Evolutionary conservation across 2,113 vertebrate genomes (phyloP).

Genomic region (Lontra canadensis): DNA sequence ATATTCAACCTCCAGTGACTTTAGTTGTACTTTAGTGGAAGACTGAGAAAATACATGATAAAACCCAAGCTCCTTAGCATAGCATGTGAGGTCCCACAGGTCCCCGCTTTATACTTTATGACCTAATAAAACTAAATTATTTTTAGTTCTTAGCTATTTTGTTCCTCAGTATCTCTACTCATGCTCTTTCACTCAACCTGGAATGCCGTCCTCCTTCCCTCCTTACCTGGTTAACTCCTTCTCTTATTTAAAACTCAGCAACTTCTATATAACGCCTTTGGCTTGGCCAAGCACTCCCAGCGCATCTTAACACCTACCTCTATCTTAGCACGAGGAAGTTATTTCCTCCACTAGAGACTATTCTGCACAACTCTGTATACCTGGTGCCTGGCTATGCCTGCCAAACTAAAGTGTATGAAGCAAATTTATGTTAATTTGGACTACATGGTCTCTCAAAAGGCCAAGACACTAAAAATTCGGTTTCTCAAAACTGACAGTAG

Average conservation of each 20-base stretch:
- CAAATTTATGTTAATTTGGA: background rate
- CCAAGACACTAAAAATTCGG: background rate
- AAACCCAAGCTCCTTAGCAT: background rate
- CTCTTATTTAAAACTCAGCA: background rate
- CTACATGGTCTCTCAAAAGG: background rate
- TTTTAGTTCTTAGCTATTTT: constrained; percentile 24
- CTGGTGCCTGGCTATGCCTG: background rate
- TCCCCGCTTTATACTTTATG: background rate
- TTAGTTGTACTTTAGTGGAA: background rate
- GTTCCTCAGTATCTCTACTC: background rate
- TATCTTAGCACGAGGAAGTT: background rate
- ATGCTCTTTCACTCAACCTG: background rate
- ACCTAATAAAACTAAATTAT: background rate
- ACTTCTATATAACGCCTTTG: background rate
- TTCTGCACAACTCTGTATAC: background rate
- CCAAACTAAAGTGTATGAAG: background rate
- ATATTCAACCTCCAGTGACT: background rate
- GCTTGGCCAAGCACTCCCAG: background rate
- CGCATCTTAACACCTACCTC: background rate
- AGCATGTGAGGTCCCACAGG: background rate
- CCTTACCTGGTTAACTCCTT: background rate
- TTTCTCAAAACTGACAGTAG: background rate
- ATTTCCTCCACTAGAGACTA: background rate
- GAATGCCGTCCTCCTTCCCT: background rate
- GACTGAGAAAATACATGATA: background rate